Percentiles rank a stretch among this genome's conserved stretches.
These are phyloP conservation scores for Solenopsis fugax DNA, from an alignment of 1,140 invertebrate species.

Conservation along the genomic window DNA sequence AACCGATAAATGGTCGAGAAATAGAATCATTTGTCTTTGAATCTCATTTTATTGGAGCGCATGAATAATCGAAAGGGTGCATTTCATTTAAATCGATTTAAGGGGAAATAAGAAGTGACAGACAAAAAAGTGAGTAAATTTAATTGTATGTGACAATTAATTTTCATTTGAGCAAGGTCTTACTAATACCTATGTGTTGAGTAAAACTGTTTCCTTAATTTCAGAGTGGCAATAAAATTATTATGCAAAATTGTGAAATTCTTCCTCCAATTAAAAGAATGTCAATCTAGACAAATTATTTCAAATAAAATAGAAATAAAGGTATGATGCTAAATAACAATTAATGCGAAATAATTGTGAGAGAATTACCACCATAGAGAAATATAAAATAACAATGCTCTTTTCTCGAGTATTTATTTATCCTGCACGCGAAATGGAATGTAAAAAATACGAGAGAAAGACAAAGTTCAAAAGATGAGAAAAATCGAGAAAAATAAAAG, in stretches of 20 bases:
- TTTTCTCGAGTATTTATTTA: conserved; percentile 8
- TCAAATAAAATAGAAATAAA: neutral
- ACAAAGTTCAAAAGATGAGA: neutral
- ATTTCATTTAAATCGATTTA: neutral
- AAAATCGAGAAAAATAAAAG: neutral
- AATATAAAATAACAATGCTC: neutral
- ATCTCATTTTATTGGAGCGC: neutral
- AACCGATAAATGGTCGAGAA: neutral
- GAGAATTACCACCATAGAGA: neutral
- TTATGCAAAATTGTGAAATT: neutral
- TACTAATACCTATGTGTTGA: neutral
- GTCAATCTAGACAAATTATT: neutral
- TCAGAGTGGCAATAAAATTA: conserved; percentile 15
- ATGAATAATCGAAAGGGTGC: conserved; percentile 27
- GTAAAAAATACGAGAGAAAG: neutral
- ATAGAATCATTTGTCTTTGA: neutral
- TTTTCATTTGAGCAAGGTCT: neutral
- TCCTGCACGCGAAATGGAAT: neutral
- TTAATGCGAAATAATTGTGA: neutral
- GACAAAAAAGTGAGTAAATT: conserved; percentile 31
- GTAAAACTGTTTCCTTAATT: neutral
- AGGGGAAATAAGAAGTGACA: neutral
- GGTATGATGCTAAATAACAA: neutral
- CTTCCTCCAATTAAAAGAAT: neutral
- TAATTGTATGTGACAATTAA: neutral